Percentiles rank a stretch among this genome's conserved stretches.
Evolutionary conservation across 2,113 vertebrate species (phyloP).

Genomic region (Mugil cephalus): DNA sequence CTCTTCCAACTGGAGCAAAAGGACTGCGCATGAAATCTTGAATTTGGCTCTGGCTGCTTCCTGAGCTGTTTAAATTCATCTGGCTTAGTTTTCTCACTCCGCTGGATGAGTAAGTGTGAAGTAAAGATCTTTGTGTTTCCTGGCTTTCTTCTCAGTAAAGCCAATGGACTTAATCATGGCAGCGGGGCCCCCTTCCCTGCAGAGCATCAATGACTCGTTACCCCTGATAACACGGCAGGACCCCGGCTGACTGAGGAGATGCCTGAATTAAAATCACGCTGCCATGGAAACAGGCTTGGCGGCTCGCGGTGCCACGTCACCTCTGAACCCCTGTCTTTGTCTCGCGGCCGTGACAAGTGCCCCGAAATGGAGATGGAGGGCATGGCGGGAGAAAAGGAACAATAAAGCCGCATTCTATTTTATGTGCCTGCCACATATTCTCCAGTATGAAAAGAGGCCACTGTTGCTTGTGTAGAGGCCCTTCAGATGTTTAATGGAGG

Average conservation of each 20-base stretch:
- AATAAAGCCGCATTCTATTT: conserved; percentile 73
- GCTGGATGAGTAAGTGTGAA: conserved; percentile 52
- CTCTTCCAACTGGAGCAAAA: conserved; percentile 1
- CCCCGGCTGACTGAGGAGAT: conserved; percentile 74
- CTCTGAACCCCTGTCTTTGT: conserved; percentile 82
- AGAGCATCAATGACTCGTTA: conserved; percentile 77
- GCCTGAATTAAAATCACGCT: conserved; percentile 81
- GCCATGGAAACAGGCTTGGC: conserved; percentile 79
- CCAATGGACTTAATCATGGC: conserved; percentile 75
- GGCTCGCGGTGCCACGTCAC: conserved; percentile 68
- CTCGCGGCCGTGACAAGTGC: conserved; percentile 72
- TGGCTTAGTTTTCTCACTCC: conserved; percentile 27
- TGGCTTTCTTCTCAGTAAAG: conserved; percentile 69
- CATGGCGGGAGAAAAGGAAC: conserved; percentile 45
- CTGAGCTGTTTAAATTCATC: conserved; percentile 43
- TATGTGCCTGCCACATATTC: conserved; percentile 75
- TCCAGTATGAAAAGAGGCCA: conserved; percentile 77
- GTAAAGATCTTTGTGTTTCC: conserved; percentile 63
- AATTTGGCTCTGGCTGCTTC: neutral
- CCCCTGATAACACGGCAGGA: conserved; percentile 81
- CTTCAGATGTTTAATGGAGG: conserved; percentile 83
- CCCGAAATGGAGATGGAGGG: conserved; percentile 61
- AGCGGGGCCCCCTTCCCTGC: conserved; percentile 74
- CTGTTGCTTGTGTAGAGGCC: conserved; percentile 79
- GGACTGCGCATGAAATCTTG: conserved; percentile 14